Percentiles rank a stretch among this genome's conserved stretches.
Conservation (phyloP, 1,140 invertebrate species). For the Drosophila parvula region DNA sequence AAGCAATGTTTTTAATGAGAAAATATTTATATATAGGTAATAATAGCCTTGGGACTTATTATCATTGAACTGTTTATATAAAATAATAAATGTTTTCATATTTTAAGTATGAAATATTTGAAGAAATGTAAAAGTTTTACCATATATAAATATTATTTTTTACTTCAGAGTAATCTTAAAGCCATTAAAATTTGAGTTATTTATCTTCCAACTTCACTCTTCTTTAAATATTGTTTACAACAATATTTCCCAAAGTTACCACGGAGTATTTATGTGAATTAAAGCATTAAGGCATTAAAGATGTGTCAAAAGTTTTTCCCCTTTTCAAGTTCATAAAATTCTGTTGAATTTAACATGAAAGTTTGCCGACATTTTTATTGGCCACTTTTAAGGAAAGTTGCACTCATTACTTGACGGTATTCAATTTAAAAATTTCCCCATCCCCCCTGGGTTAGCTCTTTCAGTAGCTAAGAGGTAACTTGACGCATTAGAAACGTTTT, state of each 20-base stretch:
- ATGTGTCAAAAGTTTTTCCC: not conserved
- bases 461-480: not conserved
- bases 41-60: not conserved
- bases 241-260: not conserved
- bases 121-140: not conserved
- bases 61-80: not conserved
- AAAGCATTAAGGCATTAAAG: no score
- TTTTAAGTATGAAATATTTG: not conserved
- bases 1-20: no score
- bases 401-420: slow-evolving; percentile 15
- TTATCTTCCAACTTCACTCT: no score
- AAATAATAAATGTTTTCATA: not conserved
- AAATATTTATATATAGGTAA: not conserved
- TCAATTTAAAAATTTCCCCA: not conserved
- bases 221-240: not conserved
- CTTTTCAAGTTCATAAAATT: not conserved
- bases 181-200: not conserved
- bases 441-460: not conserved
- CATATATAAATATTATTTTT: not conserved
- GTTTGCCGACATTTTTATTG: slow-evolving; percentile 16
- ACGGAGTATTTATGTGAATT: not conserved
- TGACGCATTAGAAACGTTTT: slow-evolving; percentile 52
- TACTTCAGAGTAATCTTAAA: not conserved
- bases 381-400: slow-evolving; percentile 11
- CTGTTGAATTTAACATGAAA: slow-evolving; percentile 17